phyloP scores from a whole-genome alignment of 1,140 invertebrate genomes.

The Rhagoletis pomonella region DNA sequence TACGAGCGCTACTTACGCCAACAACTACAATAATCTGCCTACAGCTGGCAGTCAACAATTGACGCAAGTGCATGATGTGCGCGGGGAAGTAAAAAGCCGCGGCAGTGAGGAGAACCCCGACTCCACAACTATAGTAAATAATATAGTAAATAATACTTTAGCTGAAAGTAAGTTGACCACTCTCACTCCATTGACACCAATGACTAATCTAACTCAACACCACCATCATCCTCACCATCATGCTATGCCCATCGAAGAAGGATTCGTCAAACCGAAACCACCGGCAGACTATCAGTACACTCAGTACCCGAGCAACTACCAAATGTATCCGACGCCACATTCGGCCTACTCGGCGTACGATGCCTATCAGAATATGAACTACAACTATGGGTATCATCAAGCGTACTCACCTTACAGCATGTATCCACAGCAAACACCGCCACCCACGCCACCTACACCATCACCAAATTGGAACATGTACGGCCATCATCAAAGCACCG shows the following conservation, averaged over 20 bases:
- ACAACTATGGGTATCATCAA: constrained; percentile 73
- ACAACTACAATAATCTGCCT: constrained; percentile 65
- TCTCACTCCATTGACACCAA: constrained; percentile 71
- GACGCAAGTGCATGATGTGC: constrained; percentile 58
- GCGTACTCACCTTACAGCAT: constrained; percentile 72
- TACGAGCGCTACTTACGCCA: constrained; percentile 63
- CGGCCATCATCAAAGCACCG: constrained; percentile 70
- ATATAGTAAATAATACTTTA: constrained; percentile 68
- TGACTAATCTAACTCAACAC: constrained; percentile 68
- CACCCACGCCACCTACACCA: constrained; percentile 71
- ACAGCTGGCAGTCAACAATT: constrained; percentile 58
- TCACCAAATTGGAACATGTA: constrained; percentile 79
- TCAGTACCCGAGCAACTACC: constrained; percentile 73
- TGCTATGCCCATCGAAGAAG: constrained; percentile 66
- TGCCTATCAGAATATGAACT: constrained; percentile 74
- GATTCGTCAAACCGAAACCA: constrained; percentile 73
- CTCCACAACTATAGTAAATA: constrained; percentile 71
- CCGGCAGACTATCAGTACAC: constrained; percentile 72
- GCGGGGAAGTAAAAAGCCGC: constrained; percentile 69
- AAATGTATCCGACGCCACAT: constrained; percentile 72
- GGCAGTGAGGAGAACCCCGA: constrained; percentile 73
- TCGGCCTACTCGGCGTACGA: constrained; percentile 72
- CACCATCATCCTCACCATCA: constrained; percentile 61
- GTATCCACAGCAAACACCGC: constrained; percentile 76
- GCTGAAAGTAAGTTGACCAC: constrained; percentile 71